These are phyloP conservation scores for Pammene aurita DNA, from an alignment of 2,888 invertebrate genomes.

Conservation along the genomic window DNA sequence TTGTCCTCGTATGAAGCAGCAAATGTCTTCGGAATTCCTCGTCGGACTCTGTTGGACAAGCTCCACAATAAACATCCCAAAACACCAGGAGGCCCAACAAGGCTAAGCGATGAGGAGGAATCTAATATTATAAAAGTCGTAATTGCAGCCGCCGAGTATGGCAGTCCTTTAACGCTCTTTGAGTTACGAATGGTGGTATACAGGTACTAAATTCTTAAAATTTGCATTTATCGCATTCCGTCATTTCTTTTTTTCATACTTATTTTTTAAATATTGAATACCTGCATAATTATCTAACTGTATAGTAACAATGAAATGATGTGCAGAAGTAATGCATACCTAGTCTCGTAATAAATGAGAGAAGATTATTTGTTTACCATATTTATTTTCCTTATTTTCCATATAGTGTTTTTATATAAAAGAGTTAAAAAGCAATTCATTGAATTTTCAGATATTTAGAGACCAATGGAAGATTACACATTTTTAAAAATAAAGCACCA, in stretches of 20 bases:
- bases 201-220: conserved; percentile 1
- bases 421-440: not conserved
- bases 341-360: too few species aligned
- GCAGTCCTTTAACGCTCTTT: conserved; percentile 33
- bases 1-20: conserved; percentile 43
- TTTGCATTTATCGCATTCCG: conserved; percentile 14
- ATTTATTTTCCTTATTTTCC: too few species aligned
- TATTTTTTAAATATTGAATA: conserved; percentile 10
- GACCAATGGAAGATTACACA: not conserved
- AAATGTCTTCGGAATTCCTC: conserved; percentile 45
- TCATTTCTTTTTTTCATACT: conserved; percentile 16
- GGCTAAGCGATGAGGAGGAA: conserved; percentile 41
- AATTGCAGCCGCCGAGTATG: conserved; percentile 35
- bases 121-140: conserved; percentile 39
- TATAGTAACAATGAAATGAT: conserved; percentile 3
- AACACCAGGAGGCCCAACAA: conserved; percentile 25
- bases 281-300: not conserved
- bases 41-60: conserved; percentile 45
- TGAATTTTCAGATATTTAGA: conserved; percentile 5
- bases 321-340: not conserved
- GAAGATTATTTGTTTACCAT: too few species aligned
- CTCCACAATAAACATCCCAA: conserved; percentile 41
- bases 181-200: conserved; percentile 36
- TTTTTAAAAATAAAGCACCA: not conserved
- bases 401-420: too few species aligned